These are phyloP conservation scores for Sarcophaga variegata DNA, from an alignment of 2,888 invertebrate species.

Conservation along the genomic window DNA sequence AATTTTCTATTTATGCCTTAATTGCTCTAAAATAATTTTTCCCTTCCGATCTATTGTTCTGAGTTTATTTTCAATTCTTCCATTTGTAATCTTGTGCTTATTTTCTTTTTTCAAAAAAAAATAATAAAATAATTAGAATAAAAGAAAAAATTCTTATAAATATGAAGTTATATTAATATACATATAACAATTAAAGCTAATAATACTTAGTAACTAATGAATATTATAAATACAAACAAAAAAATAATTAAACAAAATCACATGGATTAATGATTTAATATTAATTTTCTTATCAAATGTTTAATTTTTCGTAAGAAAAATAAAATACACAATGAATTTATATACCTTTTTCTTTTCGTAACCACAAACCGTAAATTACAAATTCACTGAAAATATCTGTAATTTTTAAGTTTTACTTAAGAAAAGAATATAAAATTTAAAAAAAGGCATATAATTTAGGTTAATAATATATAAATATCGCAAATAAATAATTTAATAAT, in stretches of 20 bases:
- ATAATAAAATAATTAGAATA: not conserved
- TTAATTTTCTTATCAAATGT: conserved; percentile 44
- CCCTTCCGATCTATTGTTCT: not conserved
- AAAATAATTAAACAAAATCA: conserved; percentile 45
- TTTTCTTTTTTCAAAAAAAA: not conserved
- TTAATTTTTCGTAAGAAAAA: conserved; percentile 58
- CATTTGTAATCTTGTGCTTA: not conserved
- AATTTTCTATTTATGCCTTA: conserved; percentile 17
- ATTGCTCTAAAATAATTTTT: conserved; percentile 25
- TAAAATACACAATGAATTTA: conserved; percentile 45
- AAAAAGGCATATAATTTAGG: conserved; percentile 54
- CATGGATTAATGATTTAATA: conserved; percentile 52
- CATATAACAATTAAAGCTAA: conserved; percentile 65
- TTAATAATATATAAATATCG: conserved; percentile 61
- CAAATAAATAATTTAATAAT: conserved; percentile 15
- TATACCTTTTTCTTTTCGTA: conserved; percentile 1
- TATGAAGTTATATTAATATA: conserved; percentile 65
- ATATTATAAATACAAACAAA: conserved; percentile 45
- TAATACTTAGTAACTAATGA: conserved; percentile 47
- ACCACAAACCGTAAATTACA: conserved; percentile 63
- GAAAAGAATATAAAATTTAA: conserved; percentile 44
- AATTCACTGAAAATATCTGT: conserved; percentile 53
- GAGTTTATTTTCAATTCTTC: not conserved
- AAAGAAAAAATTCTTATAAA: conserved; percentile 50
- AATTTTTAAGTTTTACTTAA: conserved; percentile 65